These are phyloP conservation scores for Gallirallus australis DNA, from an alignment of 2,797 vertebrate species.

Conservation along the genomic window DNA sequence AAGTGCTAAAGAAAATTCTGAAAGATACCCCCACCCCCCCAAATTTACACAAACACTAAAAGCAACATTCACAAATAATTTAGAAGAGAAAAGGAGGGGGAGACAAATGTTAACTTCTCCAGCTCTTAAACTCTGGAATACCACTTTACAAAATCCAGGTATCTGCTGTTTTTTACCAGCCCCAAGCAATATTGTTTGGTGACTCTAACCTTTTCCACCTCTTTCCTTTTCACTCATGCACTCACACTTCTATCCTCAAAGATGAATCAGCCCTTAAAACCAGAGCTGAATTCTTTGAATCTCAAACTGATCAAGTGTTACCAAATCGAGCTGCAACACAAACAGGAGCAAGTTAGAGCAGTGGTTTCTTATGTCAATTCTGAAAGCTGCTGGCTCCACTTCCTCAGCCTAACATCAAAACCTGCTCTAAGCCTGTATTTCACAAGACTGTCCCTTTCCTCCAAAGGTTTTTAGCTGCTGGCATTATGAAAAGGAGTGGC, in stretches of 20 bases:
- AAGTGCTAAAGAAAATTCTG: not conserved
- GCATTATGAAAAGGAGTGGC: not conserved
- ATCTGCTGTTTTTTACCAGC: not conserved
- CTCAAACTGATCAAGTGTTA: not conserved
- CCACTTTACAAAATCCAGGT: not conserved
- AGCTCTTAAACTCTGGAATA: not conserved
- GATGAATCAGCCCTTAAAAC: not conserved
- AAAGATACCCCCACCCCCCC: not conserved
- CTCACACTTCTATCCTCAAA: not conserved
- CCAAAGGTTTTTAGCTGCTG: not conserved
- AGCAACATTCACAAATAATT: not conserved
- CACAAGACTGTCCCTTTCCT: not conserved
- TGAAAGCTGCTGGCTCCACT: not conserved
- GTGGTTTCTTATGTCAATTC: not conserved
- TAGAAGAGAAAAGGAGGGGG: not conserved
- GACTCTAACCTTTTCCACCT: not conserved
- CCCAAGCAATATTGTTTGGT: not conserved
- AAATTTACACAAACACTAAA: not conserved
- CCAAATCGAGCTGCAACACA: not conserved
- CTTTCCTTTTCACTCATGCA: not conserved
- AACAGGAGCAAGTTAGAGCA: not conserved
- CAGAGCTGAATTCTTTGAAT: not conserved
- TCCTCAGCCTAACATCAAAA: not conserved
- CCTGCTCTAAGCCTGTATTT: not conserved
- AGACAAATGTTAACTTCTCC: fast-evolving